A percentile compares a stretch with the other conserved stretches of the same genome.
These are phyloP conservation scores for Hemicrepidius hirtus DNA, from an alignment of 2,888 invertebrate species.

Conservation along the genomic window DNA sequence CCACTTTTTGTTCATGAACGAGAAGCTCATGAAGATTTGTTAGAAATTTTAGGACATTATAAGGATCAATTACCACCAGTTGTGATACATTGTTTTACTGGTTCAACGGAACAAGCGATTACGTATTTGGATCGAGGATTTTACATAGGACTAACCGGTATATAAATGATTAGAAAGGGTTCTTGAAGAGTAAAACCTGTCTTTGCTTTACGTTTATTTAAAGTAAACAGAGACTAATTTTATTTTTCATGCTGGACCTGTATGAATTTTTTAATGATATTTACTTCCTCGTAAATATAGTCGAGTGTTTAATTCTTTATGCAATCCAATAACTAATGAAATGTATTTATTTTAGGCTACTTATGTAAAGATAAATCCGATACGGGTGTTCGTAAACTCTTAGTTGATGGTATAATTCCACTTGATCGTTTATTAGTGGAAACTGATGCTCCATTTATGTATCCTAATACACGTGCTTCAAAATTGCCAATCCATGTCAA, in stretches of 20 bases:
- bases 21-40: slow-evolving; percentile 90
- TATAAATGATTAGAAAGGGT: not conserved
- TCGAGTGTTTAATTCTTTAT: too few relatives aligned
- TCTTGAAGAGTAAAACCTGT: too few relatives aligned
- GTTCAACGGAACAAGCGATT: slow-evolving; percentile 88
- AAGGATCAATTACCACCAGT: slow-evolving; percentile 81
- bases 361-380: slow-evolving; percentile 95
- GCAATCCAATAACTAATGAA: too few relatives aligned
- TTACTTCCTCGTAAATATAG: too few relatives aligned
- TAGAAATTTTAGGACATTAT: slow-evolving; percentile 80
- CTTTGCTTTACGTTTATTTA: too few relatives aligned
- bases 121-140: slow-evolving; percentile 89
- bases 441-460: slow-evolving; percentile 97
- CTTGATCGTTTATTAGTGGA: slow-evolving; percentile 91
- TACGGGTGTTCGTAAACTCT: slow-evolving; percentile 88
- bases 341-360: slow-evolving; percentile 75
- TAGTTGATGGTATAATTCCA: slow-evolving; percentile 88
- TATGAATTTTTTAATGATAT: too few relatives aligned
- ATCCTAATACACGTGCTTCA: slow-evolving; percentile 94
- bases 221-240: too few relatives aligned
- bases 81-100: slow-evolving; percentile 94
- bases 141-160: slow-evolving; percentile 89
- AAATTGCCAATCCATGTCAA: slow-evolving; percentile 92
- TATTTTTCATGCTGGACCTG: too few relatives aligned
- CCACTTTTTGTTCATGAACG: slow-evolving; percentile 94